Evolutionary conservation across 2,113 vertebrate genomes (phyloP).

Genomic region (Stercorarius parasiticus): DNA sequence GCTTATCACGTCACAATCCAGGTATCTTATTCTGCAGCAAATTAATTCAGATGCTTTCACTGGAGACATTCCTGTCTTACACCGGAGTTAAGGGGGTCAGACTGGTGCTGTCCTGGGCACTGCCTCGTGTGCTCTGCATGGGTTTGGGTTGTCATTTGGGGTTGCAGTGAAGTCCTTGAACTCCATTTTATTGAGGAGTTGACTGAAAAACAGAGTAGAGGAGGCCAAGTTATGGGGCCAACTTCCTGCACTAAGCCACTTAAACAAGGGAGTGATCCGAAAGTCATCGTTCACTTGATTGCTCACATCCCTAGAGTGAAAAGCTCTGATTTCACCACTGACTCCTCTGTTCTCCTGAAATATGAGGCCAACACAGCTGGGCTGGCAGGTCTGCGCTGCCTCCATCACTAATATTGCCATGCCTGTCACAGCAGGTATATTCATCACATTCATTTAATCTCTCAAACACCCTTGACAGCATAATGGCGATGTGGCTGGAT

Average conservation of each 20-base stretch:
- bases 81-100: neutral
- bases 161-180: neutral
- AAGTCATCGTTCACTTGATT: neutral
- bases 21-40: neutral
- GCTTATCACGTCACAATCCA: too few species aligned
- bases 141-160: fast-evolving
- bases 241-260: neutral
- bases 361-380: neutral
- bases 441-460: neutral
- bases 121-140: neutral
- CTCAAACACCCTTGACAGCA: neutral
- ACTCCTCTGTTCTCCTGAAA: neutral
- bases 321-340: neutral
- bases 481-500: neutral
- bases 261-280: neutral
- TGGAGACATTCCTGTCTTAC: neutral
- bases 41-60: neutral
- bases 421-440: neutral
- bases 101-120: neutral
- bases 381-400: neutral
- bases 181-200: neutral
- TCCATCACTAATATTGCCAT: neutral
- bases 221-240: neutral
- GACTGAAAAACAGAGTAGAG: neutral
- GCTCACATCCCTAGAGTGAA: neutral